phyloP scores from a whole-genome alignment of 2,113 vertebrate species.

The Catharus fuscescens region DNA sequence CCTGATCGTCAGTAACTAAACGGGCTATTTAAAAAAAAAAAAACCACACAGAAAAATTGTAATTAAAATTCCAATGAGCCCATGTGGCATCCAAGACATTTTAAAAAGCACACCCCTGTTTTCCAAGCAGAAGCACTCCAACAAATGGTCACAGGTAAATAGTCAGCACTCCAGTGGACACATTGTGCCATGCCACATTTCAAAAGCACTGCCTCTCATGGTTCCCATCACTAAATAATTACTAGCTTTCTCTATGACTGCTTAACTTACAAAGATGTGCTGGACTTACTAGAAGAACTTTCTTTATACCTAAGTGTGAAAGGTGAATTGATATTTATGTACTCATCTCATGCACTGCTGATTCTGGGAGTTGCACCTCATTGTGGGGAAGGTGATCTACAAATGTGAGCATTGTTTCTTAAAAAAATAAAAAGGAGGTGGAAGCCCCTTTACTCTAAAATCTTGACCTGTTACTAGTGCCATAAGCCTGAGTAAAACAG shows the following conservation, averaged over 20 bases:
- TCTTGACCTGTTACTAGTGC: not conserved
- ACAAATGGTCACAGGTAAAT: not conserved
- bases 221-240: not conserved
- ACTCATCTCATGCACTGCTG: not conserved
- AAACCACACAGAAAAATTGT: not conserved
- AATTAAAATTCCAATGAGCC: not conserved
- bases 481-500: not conserved
- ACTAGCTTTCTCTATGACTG: not conserved
- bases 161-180: not conserved
- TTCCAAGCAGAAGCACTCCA: not conserved
- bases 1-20: not conserved
- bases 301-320: not conserved
- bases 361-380: not conserved
- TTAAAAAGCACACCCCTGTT: not conserved
- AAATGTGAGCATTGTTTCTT: not conserved
- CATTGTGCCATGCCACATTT: accelerated
- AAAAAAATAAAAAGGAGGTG: not conserved
- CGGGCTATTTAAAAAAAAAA: not conserved
- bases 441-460: not conserved
- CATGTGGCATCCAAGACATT: not conserved
- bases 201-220: not conserved
- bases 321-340: not conserved
- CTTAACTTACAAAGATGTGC: not conserved
- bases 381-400: not conserved
- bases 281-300: not conserved